Conservation (phyloP, 64 coral and sea anemone genomes). For the Porites australiensis region DNA sequence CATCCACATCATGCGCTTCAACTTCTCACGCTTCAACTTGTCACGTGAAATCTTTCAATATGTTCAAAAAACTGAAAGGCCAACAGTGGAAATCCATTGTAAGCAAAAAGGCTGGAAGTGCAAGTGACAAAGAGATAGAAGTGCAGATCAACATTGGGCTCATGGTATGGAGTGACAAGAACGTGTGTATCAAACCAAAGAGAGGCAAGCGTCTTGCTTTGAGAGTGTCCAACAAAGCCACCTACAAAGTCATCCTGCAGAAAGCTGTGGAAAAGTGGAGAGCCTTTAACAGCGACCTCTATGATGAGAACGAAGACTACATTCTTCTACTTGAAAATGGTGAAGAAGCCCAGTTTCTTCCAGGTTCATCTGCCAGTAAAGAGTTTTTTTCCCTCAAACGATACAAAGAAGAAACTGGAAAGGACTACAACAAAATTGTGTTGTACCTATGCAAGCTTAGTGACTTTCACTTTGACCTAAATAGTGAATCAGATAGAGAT, state of each 20-base stretch:
- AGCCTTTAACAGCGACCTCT: constrained; percentile 26
- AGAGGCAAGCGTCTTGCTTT: constrained; percentile 30
- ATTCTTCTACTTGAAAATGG: constrained; percentile 57
- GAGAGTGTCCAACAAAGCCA: neutral
- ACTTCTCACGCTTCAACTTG: too few relatives aligned
- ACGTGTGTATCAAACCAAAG: neutral
- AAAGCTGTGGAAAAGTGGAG: constrained; percentile 28
- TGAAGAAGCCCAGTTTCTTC: constrained; percentile 56
- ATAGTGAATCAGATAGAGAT: neutral
- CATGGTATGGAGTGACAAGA: constrained; percentile 20
- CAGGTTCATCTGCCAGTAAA: constrained; percentile 10
- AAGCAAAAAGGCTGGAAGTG: too few relatives aligned
- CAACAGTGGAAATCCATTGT: constrained; percentile 7
- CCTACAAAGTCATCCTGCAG: too few relatives aligned
- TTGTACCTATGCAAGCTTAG: constrained; percentile 42
- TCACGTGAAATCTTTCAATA: constrained; percentile 13
- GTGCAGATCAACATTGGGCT: constrained; percentile 25
- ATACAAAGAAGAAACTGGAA: constrained; percentile 53
- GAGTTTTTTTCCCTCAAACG: neutral
- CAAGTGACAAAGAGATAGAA: constrained; percentile 9
- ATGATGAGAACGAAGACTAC: constrained; percentile 46
- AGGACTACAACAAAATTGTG: neutral
- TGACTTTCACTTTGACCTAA: constrained; percentile 18
- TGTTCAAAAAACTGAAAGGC: constrained; percentile 3
- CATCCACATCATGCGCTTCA: too few relatives aligned